Evolutionary conservation across 2,888 invertebrate species (phyloP).

Genomic region (Adela reaumurella): DNA sequence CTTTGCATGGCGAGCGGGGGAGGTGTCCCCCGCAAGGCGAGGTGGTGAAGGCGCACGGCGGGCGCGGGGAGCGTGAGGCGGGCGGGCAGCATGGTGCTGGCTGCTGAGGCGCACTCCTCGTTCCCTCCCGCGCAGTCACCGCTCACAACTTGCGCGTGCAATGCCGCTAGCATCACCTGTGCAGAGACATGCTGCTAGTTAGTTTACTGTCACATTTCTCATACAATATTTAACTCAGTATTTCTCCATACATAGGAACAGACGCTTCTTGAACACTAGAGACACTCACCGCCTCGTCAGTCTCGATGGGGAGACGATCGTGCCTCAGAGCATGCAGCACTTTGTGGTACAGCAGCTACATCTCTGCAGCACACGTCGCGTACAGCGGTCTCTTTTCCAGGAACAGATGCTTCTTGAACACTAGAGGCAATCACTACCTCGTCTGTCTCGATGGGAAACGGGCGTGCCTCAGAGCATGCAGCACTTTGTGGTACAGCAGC

Average conservation of each 20-base stretch:
- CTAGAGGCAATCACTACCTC: slow-evolving; percentile 73
- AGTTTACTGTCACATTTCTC: no score
- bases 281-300: slow-evolving; percentile 54
- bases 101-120: slow-evolving; percentile 67
- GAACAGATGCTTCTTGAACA: no score
- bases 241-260: no score
- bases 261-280: background rate
- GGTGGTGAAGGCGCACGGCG: slow-evolving; percentile 87
- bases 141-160: slow-evolving; percentile 89
- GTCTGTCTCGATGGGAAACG: slow-evolving; percentile 90
- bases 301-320: slow-evolving; percentile 90
- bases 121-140: slow-evolving; percentile 74
- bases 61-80: slow-evolving; percentile 79
- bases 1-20: slow-evolving; percentile 86
- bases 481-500: slow-evolving; percentile 87
- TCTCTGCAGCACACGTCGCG: no score
- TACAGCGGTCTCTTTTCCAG: no score
- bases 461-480: slow-evolving; percentile 87
- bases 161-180: slow-evolving; percentile 88
- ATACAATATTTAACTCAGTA: no score
- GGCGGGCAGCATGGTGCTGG: slow-evolving; percentile 75
- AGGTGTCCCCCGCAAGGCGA: slow-evolving; percentile 82
- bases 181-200: background rate
- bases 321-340: slow-evolving; percentile 85
- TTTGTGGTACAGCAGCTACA: slow-evolving; percentile 68